Evolutionary conservation across 2,888 invertebrate genomes (phyloP).

Genomic region (Xestoiulus laeticollis): DNA sequence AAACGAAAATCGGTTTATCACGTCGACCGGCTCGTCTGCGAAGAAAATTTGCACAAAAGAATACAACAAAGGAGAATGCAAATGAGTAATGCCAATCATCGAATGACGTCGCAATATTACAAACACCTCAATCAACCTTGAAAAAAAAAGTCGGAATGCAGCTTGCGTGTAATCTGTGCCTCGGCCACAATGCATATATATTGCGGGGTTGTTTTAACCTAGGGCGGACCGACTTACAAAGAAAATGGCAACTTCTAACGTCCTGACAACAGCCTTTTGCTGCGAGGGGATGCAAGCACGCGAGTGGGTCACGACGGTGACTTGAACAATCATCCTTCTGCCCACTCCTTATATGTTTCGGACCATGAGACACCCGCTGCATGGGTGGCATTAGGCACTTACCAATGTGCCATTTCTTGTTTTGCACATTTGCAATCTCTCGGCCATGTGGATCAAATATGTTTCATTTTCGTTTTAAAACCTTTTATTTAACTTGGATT

Average conservation of each 20-base stretch:
- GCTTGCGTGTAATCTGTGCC: background rate
- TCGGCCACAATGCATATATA: slow-evolving; percentile 27
- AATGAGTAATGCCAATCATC: slow-evolving; percentile 43
- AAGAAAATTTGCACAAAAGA: background rate
- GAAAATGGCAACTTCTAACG: slow-evolving; percentile 7
- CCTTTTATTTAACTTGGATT: no score
- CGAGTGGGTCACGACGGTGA: slow-evolving; percentile 17
- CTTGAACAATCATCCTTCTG: background rate
- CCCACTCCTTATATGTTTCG: background rate
- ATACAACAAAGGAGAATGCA: slow-evolving; percentile 41
- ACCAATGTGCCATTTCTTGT: background rate
- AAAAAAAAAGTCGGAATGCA: slow-evolving; percentile 11
- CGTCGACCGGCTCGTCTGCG: background rate
- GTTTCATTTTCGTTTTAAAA: background rate
- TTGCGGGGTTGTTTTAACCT: slow-evolving; percentile 21
- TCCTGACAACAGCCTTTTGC: background rate
- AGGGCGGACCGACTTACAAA: slow-evolving; percentile 28
- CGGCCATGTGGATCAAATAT: background rate
- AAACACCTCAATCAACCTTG: slow-evolving; percentile 38
- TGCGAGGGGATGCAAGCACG: background rate
- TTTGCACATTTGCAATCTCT: background rate
- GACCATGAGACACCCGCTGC: background rate
- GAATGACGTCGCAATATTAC: slow-evolving; percentile 42
- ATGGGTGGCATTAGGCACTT: background rate
- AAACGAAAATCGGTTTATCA: slow-evolving; percentile 22